A percentile compares a stretch with the other conserved stretches of the same genome.
These are phyloP conservation scores for Trichogramma evanescens DNA, from an alignment of 2,888 invertebrate species.

Conservation along the genomic window DNA sequence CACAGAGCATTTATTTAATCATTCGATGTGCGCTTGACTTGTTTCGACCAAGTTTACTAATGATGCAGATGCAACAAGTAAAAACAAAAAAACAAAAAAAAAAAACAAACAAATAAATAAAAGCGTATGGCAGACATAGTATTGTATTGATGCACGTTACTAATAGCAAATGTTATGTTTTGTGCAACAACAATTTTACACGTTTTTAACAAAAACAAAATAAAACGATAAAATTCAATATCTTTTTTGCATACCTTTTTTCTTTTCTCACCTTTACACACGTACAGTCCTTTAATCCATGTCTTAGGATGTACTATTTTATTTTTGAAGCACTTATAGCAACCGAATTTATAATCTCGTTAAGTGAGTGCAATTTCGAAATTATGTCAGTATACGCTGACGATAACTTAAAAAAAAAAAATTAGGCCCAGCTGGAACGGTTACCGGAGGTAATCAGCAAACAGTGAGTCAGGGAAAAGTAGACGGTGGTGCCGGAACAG, in stretches of 20 bases:
- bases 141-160: slow-evolving; percentile 14
- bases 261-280: slow-evolving; percentile 6
- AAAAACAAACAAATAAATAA: too few relatives aligned
- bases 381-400: too few relatives aligned
- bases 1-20: background rate
- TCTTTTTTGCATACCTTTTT: slow-evolving; percentile 6
- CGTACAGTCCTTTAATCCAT: background rate
- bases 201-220: slow-evolving; percentile 7
- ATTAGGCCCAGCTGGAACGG: too few relatives aligned
- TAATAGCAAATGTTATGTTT: slow-evolving; percentile 8
- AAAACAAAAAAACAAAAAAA: too few relatives aligned
- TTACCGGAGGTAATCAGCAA: too few relatives aligned
- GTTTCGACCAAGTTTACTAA: slow-evolving; percentile 11
- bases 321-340: too few relatives aligned
- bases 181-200: slow-evolving; percentile 4
- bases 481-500: too few relatives aligned
- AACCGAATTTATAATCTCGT: too few relatives aligned
- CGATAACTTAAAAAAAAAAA: too few relatives aligned
- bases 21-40: slow-evolving; percentile 12
- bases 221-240: slow-evolving; percentile 12
- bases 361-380: too few relatives aligned
- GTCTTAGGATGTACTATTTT: background rate
- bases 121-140: background rate
- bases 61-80: background rate
- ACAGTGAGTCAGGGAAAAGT: too few relatives aligned